A percentile compares a stretch with the other conserved stretches of the same genome.
Conservation (phyloP, 2,888 invertebrate genomes). For the Anaspis maculata region DNA sequence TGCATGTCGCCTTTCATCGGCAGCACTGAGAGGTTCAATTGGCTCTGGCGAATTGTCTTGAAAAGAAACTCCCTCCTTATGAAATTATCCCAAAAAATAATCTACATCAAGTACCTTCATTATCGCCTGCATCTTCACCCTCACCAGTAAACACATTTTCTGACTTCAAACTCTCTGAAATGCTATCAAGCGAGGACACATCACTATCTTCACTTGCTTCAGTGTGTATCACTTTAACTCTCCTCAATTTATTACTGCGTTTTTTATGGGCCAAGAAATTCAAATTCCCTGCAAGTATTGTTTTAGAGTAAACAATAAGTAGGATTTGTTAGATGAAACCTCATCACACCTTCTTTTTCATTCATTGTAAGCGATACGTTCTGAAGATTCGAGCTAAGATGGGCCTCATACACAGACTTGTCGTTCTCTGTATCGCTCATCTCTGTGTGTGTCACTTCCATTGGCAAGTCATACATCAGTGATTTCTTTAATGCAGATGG, state of each 20-base stretch:
- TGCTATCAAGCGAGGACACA: conserved; percentile 39
- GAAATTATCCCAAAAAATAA: no score
- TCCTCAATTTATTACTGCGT: conserved; percentile 37
- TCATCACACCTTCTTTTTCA: conserved; percentile 40
- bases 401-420: conserved; percentile 45
- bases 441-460: conserved; percentile 43
- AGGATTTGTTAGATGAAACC: background rate
- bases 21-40: conserved; percentile 69
- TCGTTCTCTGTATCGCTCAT: conserved; percentile 45
- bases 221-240: conserved; percentile 34
- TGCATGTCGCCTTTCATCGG: conserved; percentile 65
- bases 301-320: background rate
- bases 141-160: conserved; percentile 45
- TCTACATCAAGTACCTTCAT: no score
- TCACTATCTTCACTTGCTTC: conserved; percentile 35
- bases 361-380: conserved; percentile 44
- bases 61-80: no score
- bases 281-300: conserved; percentile 30
- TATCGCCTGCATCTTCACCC: conserved; percentile 18
- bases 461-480: conserved; percentile 49
- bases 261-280: conserved; percentile 39
- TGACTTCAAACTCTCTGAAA: conserved; percentile 40
- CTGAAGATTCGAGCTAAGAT: conserved; percentile 44
- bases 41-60: conserved; percentile 44
- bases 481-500: conserved; percentile 48